Evolutionary conservation across 1,140 invertebrate genomes (phyloP), one percentile per base, ranked within the genome.

Genomic region (Nephotettix cincticeps): DNA sequence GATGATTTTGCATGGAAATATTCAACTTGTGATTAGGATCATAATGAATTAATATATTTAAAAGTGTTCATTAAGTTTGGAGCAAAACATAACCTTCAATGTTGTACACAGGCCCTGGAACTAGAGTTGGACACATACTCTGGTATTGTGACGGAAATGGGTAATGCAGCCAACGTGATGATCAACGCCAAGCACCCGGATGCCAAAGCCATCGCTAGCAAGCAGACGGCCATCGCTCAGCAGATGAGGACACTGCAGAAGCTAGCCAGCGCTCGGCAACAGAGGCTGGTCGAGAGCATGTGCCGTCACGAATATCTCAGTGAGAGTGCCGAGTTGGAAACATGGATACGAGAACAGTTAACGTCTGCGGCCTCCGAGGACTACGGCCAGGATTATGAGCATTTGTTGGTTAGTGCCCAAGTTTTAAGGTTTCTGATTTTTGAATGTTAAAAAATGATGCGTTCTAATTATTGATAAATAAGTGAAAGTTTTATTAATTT

Each of bases 341-440:
- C 90, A 75, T 99, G 96, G 96, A 97, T 99, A 32, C 89, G 90
- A 72, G 95, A 98, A 78, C 95, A 99, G 80, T 89, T 95, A 80
- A 90, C 93, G 74, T 89, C 90, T 0, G 96, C 96, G 6, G 90
- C 90, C 1, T 95, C 92, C 36, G 96, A 99, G 79, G 97, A 99
- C 80, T 99, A 96, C 81, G 97, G 97, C 4, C 93, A 95, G 79
- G 97, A 99, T 84, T 98, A 96, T 79, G 97, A 99, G 80, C 97
- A 99, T 84, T 81, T 98, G 28, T 81, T 96, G 82, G 90, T 94
- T 78, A 80, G 81, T 80, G 32, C 32, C 32, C 14, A 36, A 14
- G 32, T 36, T 36, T 36, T 36, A 36, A 36, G 32, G 32, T 6
- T 36, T 36, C n/a, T n/a, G n/a, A n/a, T n/a, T n/a, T n/a, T n/a